Evolutionary conservation across 2,888 invertebrate species (phyloP), one percentile per base, ranked within the genome.

Genomic region (Tetropium fuscum): DNA sequence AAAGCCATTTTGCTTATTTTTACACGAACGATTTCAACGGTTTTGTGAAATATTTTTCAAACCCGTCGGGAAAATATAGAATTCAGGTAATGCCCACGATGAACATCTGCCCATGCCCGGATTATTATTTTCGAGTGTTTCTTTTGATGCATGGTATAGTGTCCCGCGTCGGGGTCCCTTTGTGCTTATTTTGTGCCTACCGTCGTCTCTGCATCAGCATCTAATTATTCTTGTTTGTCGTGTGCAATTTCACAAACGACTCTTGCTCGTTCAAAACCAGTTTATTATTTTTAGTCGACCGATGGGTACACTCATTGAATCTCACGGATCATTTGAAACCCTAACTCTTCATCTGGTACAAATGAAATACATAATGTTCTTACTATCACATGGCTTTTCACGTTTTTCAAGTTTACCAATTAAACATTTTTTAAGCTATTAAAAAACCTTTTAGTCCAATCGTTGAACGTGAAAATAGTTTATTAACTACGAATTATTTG

Each of bases 211-310:
- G 20, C 18, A 18, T 10, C 19, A 19, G 10, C 20, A 10, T 8
- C 2, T 22, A 13, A 41, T 44, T 44, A 18, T 44, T 27, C 27
- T 25, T 16, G 44, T 44, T 44, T 44, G 44, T 44, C 44, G 27
- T 44, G 44, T 44, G 27, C 44, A 44, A 10, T 25, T 44, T 16
- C 44, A 44, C 25, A 47, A 48, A 48, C 22, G 10, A 20, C 48
- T 48, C n/a, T n/a, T n/a, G 38, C 48, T 48, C 38, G 48, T 36
- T 36, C 13, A 18, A 48, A 48, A 48, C 48, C 48, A 48, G 48
- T 48, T 48, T 48, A 8, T 34, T 48, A 48, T 36, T 38, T 48
- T 48, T 36, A 48, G 48, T 48, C 27, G 40, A 16, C 25, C 27
- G 44, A 40, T 38, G 27, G 36, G 32, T 16, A n/a, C n/a, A n/a